Evolutionary conservation across 2,113 vertebrate species (phyloP).

Genomic region (Sinocyclocheilus maitianheensis): DNA sequence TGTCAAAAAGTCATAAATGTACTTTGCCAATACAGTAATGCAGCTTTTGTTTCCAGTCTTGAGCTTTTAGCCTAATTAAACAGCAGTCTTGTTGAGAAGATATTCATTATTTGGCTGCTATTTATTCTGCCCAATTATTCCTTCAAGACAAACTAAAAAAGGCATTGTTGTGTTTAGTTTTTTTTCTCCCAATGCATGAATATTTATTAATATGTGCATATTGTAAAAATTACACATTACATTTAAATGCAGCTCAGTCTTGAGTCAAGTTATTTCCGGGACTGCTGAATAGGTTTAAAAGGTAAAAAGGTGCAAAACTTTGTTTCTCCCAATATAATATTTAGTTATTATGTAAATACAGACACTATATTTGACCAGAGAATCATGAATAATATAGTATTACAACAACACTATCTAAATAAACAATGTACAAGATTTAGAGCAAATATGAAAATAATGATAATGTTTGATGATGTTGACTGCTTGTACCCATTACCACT

Average conservation of each 20-base stretch:
- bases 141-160: not conserved
- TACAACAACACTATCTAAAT: not conserved
- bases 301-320: not conserved
- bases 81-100: slow-evolving; percentile 52
- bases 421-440: slow-evolving; percentile 10
- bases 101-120: slow-evolving; percentile 47
- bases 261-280: not conserved
- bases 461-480: slow-evolving; percentile 27
- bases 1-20: slow-evolving; percentile 68
- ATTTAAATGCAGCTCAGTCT: not conserved
- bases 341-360: not conserved
- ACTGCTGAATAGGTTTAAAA: slow-evolving; percentile 7
- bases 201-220: not conserved
- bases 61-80: slow-evolving; percentile 60
- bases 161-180: not conserved
- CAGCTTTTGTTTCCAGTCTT: slow-evolving; percentile 64
- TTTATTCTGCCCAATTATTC: slow-evolving; percentile 42
- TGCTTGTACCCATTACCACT: not conserved
- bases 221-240: not conserved
- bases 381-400: not conserved
- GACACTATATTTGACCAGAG: not conserved
- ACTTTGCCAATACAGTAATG: slow-evolving; percentile 61
- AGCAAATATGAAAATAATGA: slow-evolving; percentile 11
- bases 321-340: not conserved
- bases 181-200: not conserved